Percentiles rank a stretch among this genome's conserved stretches.
phyloP scores from a whole-genome alignment of 1,140 invertebrate species.

The Euura saliciscinereae region DNA sequence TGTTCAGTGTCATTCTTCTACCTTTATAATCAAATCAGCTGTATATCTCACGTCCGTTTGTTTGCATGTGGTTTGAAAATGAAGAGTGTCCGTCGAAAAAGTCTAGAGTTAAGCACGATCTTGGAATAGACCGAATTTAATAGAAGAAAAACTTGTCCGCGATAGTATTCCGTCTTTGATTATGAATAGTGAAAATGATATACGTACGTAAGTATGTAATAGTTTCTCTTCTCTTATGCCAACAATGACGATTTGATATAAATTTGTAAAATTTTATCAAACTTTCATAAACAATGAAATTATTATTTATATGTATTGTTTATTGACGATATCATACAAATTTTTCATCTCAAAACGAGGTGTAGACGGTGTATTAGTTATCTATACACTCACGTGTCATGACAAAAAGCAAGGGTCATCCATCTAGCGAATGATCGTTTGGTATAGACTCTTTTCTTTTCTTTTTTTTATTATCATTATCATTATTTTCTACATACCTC shows the following conservation, averaged over 20 bases:
- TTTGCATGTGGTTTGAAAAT: too few relatives aligned
- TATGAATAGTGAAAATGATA: too few relatives aligned
- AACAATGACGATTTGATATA: not conserved
- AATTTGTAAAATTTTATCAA: slow-evolving; percentile 1
- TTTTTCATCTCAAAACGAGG: not conserved
- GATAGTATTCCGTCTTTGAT: too few relatives aligned
- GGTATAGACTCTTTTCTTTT: not conserved
- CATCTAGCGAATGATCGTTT: not conserved
- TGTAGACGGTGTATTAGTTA: not conserved
- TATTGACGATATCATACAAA: slow-evolving; percentile 7
- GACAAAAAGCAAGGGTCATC: not conserved
- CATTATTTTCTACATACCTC: not conserved
- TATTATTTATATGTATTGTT: not conserved
- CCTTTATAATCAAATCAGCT: too few relatives aligned
- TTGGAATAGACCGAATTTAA: too few relatives aligned
- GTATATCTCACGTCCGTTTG: too few relatives aligned
- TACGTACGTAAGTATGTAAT: too few relatives aligned
- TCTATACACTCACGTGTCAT: not conserved
- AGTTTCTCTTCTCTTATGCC: too few relatives aligned
- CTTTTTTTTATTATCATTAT: not conserved
- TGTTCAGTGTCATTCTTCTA: too few relatives aligned
- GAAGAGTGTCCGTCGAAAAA: too few relatives aligned
- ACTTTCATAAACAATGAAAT: not conserved
- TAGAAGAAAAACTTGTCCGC: too few relatives aligned
- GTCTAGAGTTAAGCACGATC: too few relatives aligned